A percentile compares a stretch with the other conserved stretches of the same genome.
phyloP scores from a whole-genome alignment of 2,888 invertebrate species.

The Lymantria dispar region DNA sequence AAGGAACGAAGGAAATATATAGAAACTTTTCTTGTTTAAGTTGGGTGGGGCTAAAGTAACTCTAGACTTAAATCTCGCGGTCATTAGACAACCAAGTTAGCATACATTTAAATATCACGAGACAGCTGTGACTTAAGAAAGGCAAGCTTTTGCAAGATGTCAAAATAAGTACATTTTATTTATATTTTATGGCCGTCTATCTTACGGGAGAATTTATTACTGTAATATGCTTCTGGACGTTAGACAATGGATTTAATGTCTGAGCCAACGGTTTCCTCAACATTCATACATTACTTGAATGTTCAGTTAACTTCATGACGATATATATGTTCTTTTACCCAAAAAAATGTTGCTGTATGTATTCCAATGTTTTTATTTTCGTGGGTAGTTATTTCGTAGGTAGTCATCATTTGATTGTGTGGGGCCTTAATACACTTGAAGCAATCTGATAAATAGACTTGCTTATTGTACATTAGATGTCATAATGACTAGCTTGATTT shows the following conservation, averaged over 20 bases:
- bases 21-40: conserved; percentile 62
- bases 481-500: too few relatives aligned
- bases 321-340: neutral
- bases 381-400: too few relatives aligned
- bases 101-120: conserved; percentile 70
- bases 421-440: too few relatives aligned
- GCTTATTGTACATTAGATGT: too few relatives aligned
- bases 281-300: conserved; percentile 27
- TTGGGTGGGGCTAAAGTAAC: conserved; percentile 51
- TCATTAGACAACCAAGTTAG: conserved; percentile 67
- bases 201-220: conserved; percentile 57
- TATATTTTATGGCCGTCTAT: conserved; percentile 52
- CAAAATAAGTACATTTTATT: conserved; percentile 62
- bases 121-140: conserved; percentile 56
- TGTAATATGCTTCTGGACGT: conserved; percentile 52
- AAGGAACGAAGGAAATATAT: conserved; percentile 42
- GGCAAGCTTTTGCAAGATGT: conserved; percentile 49
- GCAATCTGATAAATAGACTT: too few relatives aligned
- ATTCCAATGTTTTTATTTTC: too few relatives aligned
- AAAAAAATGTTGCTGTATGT: neutral
- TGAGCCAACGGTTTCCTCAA: conserved; percentile 41
- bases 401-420: too few relatives aligned
- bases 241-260: conserved; percentile 44
- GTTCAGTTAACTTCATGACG: conserved; percentile 15
- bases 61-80: conserved; percentile 64